phyloP scores from a whole-genome alignment of 2,113 vertebrate genomes.

The Nematolebias whitei region DNA sequence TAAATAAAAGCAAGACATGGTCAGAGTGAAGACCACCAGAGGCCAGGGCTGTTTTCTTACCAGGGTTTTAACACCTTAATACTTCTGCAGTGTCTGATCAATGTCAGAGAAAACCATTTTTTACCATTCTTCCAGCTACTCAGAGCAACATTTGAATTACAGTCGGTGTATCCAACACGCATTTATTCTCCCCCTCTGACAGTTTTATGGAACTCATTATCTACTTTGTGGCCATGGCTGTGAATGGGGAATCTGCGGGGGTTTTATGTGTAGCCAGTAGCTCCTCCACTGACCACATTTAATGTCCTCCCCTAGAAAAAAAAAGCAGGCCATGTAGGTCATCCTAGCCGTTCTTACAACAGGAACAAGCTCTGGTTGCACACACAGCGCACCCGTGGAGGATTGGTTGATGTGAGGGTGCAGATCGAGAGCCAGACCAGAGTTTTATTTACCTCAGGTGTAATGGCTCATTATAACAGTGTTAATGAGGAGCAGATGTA shows the following conservation, averaged over 20 bases:
- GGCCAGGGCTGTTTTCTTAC: slow-evolving; percentile 79
- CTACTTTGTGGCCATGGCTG: slow-evolving; percentile 94
- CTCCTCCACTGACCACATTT: slow-evolving; percentile 83
- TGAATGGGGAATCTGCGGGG: slow-evolving; percentile 86
- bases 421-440: slow-evolving; percentile 36
- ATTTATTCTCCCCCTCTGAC: slow-evolving; percentile 95
- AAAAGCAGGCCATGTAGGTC: slow-evolving; percentile 30
- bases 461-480: slow-evolving; percentile 73
- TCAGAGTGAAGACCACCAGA: slow-evolving; percentile 47
- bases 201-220: slow-evolving; percentile 99
- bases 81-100: slow-evolving; percentile 95
- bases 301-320: slow-evolving; percentile 67
- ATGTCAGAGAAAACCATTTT: slow-evolving; percentile 95
- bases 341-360: slow-evolving; percentile 48
- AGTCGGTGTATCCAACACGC: slow-evolving; percentile 89
- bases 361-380: slow-evolving; percentile 40
- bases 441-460: slow-evolving; percentile 80
- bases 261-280: slow-evolving; percentile 89
- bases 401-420: slow-evolving; percentile 38
- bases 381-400: slow-evolving; percentile 42
- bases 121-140: slow-evolving; percentile 98
- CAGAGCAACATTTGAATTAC: slow-evolving; percentile 97
- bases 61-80: slow-evolving; percentile 89
- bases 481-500: slow-evolving; percentile 81
- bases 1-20: slow-evolving; percentile 64